Evolutionary conservation across 2,888 invertebrate genomes (phyloP), one percentile per base, ranked within the genome.

Genomic region (Operophtera brumata): DNA sequence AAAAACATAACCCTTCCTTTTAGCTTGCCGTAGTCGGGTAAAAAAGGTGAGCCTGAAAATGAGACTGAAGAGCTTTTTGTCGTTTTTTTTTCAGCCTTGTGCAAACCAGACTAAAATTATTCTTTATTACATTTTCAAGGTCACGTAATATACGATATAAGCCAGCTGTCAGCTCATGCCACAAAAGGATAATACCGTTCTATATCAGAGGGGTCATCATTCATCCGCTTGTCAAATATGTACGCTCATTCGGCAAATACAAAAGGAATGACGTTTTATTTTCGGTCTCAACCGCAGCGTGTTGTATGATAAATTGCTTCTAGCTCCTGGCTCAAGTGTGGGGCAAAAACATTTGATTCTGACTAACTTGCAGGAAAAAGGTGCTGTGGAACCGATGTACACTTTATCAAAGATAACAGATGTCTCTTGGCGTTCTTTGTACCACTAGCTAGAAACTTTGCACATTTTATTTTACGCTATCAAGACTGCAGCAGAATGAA

Each of bases 301-400:
- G 81, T 82, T 83, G 77, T 82, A 86, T 87, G 86, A 88, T 87
- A 86, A 86, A 87, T 88, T 83, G 84, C 84, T 86, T 86, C 32
- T 46, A 41, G 41, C 45, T 43, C 37, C 71, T 78, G 75, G 72
- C 73, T 71, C 71, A 73, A 75, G 71, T 68, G 71, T 58, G 65
- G 70, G 66, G 78, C 79, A 85, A 83, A 85, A 85, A 83, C 81
- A 80, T 58, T 57, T 57, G 57, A 49, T 57, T 52, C 57, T 52
- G 71, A 78, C 75, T 77, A 73, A 74, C 75, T 72, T 65, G 71
- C 66, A 65, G 75, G 75, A 80, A 82, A 84, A 82, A 83, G 74
- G 80, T 78, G 78, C 70, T 73, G 70, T 73, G 73, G 65, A 71
- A 75, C 73, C 76, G 73, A 73, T 75, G 77, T 74, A 74, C 75